phyloP scores from a whole-genome alignment of 2,113 vertebrate genomes.

The Pachypanchax playfairii region DNA sequence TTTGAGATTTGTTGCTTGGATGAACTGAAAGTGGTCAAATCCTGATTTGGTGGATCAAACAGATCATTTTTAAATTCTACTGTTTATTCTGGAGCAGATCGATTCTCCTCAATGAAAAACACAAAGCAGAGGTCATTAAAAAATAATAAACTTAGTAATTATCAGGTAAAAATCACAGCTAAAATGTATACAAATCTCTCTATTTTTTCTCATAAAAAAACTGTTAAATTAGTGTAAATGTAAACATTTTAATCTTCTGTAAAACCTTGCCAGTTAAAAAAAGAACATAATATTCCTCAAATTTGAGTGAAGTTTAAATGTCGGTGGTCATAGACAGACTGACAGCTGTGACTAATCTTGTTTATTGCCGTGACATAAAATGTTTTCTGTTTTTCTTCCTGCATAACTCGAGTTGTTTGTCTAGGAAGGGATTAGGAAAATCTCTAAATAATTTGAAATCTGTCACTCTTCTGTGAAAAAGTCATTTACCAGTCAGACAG shows the following conservation, averaged over 20 bases:
- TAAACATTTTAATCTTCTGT: too few relatives aligned
- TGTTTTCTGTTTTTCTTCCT: too few relatives aligned
- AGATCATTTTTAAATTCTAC: constrained; percentile 7
- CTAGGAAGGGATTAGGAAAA: neutral
- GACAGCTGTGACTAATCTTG: neutral
- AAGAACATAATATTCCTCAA: neutral
- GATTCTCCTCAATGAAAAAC: neutral
- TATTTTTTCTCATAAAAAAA: too few relatives aligned
- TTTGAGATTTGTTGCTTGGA: constrained; percentile 14
- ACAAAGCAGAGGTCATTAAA: neutral
- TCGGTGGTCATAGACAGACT: neutral
- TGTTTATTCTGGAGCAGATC: constrained; percentile 1
- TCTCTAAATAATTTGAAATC: constrained; percentile 5
- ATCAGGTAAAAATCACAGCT: too few relatives aligned
- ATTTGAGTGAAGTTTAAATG: neutral
- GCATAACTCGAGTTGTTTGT: neutral
- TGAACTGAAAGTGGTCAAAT: constrained; percentile 67
- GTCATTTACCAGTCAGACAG: too few relatives aligned
- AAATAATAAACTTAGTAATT: neutral
- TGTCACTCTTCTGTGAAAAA: neutral
- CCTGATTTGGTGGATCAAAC: constrained; percentile 55
- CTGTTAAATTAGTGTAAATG: too few relatives aligned
- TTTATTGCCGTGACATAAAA: neutral
- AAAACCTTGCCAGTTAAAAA: neutral
- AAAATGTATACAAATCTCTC: too few relatives aligned